Evolutionary conservation across 2,888 invertebrate species (phyloP).

Genomic region (Rhorus exstirpatorius): DNA sequence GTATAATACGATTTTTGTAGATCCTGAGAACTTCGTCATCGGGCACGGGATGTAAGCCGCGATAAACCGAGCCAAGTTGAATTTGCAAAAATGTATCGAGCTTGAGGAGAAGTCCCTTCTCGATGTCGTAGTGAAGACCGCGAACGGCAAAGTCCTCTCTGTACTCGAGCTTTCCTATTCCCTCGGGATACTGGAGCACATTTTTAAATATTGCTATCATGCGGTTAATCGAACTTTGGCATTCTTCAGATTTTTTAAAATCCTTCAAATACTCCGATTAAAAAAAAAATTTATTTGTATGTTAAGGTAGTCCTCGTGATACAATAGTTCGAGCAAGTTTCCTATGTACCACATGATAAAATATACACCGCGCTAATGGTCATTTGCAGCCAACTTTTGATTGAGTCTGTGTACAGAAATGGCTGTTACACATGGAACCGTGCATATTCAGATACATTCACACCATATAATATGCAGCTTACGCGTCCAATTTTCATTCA

Average conservation of each 20-base stretch:
- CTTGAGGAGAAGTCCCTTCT: constrained; percentile 96
- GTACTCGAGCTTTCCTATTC: constrained; percentile 93
- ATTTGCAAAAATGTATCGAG: constrained; percentile 98
- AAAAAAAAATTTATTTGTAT: too few relatives aligned
- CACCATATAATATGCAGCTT: too few relatives aligned
- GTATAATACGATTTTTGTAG: constrained; percentile 95
- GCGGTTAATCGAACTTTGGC: neutral
- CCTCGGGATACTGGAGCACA: constrained; percentile 93
- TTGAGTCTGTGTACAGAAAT: too few relatives aligned
- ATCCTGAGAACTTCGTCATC: constrained; percentile 94
- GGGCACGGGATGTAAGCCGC: constrained; percentile 93
- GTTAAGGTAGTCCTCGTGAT: too few relatives aligned
- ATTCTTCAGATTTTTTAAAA: neutral
- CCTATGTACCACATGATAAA: too few relatives aligned
- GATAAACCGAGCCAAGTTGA: constrained; percentile 97
- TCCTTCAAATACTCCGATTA: too few relatives aligned
- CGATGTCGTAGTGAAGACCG: constrained; percentile 99
- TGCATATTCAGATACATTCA: too few relatives aligned
- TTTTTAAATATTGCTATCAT: neutral
- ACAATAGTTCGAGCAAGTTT: too few relatives aligned
- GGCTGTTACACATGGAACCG: too few relatives aligned
- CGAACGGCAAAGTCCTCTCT: constrained; percentile 97
- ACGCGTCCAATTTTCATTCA: too few relatives aligned
- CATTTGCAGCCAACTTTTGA: too few relatives aligned
- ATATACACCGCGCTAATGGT: too few relatives aligned